These are phyloP conservation scores for Serrognathus titanus DNA, from an alignment of 2,888 invertebrate genomes.

Conservation along the genomic window DNA sequence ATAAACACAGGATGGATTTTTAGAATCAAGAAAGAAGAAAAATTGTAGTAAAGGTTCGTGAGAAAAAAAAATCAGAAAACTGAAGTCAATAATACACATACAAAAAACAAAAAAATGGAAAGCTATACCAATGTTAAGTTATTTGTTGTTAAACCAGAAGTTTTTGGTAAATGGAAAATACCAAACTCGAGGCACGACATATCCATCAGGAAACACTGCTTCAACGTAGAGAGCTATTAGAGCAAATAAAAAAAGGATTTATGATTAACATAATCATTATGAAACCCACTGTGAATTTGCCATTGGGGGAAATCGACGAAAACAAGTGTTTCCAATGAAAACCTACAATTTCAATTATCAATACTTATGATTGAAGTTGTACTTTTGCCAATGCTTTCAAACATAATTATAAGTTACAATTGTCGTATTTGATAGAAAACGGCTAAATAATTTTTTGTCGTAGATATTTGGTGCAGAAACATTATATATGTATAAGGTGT, in stretches of 20 bases:
- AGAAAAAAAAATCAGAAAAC: no score
- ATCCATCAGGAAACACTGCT: constrained; percentile 73
- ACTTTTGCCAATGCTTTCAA: no score
- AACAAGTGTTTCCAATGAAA: constrained; percentile 64
- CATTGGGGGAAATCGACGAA: constrained; percentile 61
- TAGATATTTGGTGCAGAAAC: constrained; percentile 55
- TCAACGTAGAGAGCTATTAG: constrained; percentile 82
- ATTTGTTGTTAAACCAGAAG: constrained; percentile 47
- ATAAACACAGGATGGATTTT: no score
- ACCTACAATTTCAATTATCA: constrained; percentile 41
- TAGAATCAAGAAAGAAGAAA: no score
- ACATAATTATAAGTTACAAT: constrained; percentile 74
- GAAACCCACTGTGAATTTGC: constrained; percentile 65
- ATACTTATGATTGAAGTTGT: constrained; percentile 12
- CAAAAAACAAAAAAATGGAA: no score
- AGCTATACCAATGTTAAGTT: constrained; percentile 45
- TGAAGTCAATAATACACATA: no score
- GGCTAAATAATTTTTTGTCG: constrained; percentile 60
- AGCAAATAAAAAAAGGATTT: constrained; percentile 68
- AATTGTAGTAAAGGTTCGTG: no score
- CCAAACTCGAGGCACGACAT: constrained; percentile 50
- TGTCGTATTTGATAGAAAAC: constrained; percentile 72
- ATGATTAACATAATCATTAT: constrained; percentile 70
- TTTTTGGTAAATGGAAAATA: constrained; percentile 62
- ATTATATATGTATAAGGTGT: no score